Evolutionary conservation across 2,113 vertebrate genomes (phyloP).

Genomic region (Ondatra zibethicus): DNA sequence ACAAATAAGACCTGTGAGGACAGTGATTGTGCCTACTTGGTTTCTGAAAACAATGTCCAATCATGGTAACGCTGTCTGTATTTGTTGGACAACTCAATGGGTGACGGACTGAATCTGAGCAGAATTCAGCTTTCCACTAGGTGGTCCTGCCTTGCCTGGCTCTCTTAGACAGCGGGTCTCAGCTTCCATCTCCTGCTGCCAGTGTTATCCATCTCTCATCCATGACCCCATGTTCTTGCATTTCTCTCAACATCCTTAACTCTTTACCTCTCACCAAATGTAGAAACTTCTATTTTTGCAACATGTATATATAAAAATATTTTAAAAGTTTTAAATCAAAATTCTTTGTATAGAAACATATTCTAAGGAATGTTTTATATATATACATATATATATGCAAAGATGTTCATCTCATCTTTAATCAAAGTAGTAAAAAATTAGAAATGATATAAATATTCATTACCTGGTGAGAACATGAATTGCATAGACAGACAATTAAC

Average conservation of each 20-base stretch:
- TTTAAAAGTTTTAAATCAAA: background rate
- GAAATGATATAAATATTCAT: slow-evolving; percentile 41
- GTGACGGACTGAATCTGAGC: background rate
- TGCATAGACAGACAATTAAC: background rate
- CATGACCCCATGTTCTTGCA: background rate
- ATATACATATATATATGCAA: background rate
- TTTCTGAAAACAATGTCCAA: background rate
- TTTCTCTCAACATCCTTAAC: background rate
- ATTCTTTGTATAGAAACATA: background rate
- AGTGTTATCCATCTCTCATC: background rate
- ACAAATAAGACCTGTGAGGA: background rate
- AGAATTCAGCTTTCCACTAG: background rate
- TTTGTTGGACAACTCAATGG: background rate
- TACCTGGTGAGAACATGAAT: background rate
- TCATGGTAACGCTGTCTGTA: background rate
- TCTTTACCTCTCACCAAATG: background rate
- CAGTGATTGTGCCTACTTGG: background rate
- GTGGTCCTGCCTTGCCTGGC: background rate
- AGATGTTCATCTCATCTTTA: background rate
- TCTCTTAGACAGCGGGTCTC: background rate
- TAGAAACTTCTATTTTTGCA: background rate
- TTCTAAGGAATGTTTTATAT: background rate
- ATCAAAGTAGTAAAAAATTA: background rate
- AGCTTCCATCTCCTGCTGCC: background rate
- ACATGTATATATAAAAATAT: background rate